A percentile compares a stretch with the other conserved stretches of the same genome.
Evolutionary conservation across 2,113 vertebrate species (phyloP).

Genomic region (Leuciscus idus): DNA sequence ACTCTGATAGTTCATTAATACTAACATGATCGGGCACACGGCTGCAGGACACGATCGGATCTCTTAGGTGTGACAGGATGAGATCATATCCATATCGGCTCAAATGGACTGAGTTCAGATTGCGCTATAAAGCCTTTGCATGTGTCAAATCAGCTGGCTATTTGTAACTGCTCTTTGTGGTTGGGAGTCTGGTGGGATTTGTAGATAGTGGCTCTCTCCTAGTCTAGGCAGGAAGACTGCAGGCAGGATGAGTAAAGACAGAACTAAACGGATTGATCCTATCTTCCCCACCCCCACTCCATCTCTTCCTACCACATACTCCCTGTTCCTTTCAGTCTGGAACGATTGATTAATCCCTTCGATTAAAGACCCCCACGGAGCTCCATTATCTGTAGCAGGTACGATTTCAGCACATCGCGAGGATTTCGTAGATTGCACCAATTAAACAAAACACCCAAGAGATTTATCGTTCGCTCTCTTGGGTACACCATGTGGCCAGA

Average conservation of each 20-base stretch:
- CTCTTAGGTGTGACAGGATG: conserved; percentile 28
- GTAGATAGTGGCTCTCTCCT: conserved; percentile 39
- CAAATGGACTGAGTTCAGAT: conserved; percentile 30
- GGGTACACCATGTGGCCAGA: conserved; percentile 19
- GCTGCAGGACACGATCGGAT: not conserved
- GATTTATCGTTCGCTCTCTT: conserved; percentile 43
- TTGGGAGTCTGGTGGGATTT: conserved; percentile 43
- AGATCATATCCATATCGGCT: conserved; percentile 28
- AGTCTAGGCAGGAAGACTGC: conserved; percentile 38
- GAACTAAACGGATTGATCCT: conserved; percentile 56
- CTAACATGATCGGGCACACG: not conserved
- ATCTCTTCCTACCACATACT: conserved; percentile 35
- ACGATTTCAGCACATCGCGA: conserved; percentile 14
- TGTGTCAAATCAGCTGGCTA: conserved; percentile 24
- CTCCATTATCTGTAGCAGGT: conserved; percentile 38
- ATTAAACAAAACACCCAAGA: conserved; percentile 49
- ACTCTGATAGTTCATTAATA: not conserved
- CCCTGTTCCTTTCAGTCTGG: conserved; percentile 20
- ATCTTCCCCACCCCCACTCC: conserved; percentile 40
- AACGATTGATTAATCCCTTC: conserved; percentile 53
- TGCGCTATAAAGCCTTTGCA: not conserved
- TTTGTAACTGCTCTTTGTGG: conserved; percentile 41
- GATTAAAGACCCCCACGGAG: conserved; percentile 42
- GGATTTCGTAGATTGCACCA: conserved; percentile 30
- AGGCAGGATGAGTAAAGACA: conserved; percentile 48